Evolutionary conservation across 2,888 invertebrate genomes (phyloP).

Genomic region (Platycheirus rosarum): DNA sequence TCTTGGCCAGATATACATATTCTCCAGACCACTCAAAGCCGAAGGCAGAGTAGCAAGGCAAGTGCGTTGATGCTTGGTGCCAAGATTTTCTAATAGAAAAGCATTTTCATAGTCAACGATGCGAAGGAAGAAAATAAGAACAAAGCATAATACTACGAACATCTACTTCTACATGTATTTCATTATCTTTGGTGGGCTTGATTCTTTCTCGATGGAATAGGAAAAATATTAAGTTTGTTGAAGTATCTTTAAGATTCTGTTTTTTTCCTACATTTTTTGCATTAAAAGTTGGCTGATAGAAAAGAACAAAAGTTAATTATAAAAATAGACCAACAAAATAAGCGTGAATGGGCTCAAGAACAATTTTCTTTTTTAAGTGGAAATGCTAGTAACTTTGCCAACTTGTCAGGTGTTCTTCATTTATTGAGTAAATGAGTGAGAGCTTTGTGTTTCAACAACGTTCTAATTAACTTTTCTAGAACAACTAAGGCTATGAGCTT

Average conservation of each 20-base stretch:
- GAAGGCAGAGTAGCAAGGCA: not conserved
- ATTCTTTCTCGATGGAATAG: conserved; percentile 38
- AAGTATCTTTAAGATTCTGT: conserved; percentile 42
- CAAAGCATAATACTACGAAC: no score
- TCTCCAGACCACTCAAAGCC: conserved; percentile 4
- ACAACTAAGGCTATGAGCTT: not conserved
- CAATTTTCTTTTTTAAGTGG: not conserved
- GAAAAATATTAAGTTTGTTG: conserved; percentile 56
- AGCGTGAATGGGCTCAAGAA: not conserved
- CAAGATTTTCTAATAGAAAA: conserved; percentile 53
- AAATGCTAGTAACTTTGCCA: not conserved
- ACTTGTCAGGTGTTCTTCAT: not conserved
- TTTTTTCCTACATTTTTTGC: not conserved
- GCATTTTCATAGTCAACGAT: conserved; percentile 31
- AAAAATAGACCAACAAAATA: not conserved
- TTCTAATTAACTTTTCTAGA: not conserved
- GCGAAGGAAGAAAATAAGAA: conserved; percentile 29
- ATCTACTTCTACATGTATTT: no score
- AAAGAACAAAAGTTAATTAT: conserved; percentile 26
- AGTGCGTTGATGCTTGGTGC: conserved; percentile 37
- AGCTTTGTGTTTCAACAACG: not conserved
- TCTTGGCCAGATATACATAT: conserved; percentile 26
- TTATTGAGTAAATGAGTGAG: not conserved
- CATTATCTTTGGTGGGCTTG: conserved; percentile 39
- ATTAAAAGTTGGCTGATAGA: conserved; percentile 1